Evolutionary conservation across 2,113 vertebrate species (phyloP).

Genomic region (Toxostoma redivivum): DNA sequence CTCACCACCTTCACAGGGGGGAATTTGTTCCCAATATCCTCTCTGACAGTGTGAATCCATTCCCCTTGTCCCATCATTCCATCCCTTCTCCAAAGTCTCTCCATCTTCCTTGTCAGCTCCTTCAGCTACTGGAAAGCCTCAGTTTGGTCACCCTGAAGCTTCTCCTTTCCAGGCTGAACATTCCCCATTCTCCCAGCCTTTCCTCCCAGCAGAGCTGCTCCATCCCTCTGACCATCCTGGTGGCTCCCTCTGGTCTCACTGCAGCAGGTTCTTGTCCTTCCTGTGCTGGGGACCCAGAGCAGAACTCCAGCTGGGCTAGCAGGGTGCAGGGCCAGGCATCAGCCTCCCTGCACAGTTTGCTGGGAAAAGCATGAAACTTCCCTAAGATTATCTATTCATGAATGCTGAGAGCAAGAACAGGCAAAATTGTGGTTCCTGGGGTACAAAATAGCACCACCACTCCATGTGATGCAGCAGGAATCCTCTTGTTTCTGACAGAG

Average conservation of each 20-base stretch:
- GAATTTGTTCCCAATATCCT: rapidly evolving
- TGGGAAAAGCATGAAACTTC: neutral
- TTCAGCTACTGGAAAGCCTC: neutral
- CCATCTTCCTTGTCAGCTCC: neutral
- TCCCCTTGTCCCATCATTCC: neutral
- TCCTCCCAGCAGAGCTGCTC: neutral
- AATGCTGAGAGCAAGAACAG: neutral
- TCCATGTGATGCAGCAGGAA: neutral
- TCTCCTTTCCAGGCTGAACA: neutral
- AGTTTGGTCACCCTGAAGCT: neutral
- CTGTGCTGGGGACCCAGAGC: neutral
- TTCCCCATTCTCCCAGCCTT: neutral
- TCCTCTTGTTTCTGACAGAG: neutral
- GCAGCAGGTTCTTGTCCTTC: neutral
- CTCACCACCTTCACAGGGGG: rapidly evolving
- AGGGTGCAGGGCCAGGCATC: neutral
- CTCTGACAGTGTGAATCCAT: neutral
- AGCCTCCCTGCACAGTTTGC: neutral
- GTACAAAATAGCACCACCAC: neutral
- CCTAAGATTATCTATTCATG: neutral
- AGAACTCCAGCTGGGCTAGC: neutral
- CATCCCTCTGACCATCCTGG: neutral
- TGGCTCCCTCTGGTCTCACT: rapidly evolving
- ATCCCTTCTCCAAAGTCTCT: neutral
- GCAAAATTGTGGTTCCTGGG: neutral